phyloP scores from a whole-genome alignment of 2,797 vertebrate genomes.

The Dendrocincla tyrannina region DNA sequence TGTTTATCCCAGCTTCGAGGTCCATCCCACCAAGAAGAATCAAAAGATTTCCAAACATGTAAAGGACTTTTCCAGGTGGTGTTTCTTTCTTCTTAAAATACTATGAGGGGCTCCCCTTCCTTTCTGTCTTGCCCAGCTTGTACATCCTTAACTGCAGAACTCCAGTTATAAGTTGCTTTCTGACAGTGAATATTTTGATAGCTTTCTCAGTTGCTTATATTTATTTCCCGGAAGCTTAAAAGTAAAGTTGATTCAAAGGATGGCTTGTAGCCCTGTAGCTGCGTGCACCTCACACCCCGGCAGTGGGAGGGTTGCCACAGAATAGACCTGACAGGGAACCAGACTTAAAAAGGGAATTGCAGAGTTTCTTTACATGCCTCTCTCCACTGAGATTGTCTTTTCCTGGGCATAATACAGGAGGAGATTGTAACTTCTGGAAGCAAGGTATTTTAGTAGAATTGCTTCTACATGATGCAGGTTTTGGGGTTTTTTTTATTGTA shows the following conservation, averaged over 20 bases:
- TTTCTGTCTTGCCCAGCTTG: background rate
- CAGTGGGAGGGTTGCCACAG: background rate
- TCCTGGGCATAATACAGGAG: background rate
- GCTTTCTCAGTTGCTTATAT: background rate
- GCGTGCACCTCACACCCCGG: accelerated
- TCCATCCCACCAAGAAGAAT: background rate
- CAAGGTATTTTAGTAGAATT: background rate
- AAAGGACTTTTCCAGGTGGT: background rate
- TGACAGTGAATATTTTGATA: background rate
- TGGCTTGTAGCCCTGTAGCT: background rate
- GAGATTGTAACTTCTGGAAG: background rate
- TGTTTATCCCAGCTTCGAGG: background rate
- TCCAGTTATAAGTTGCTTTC: background rate
- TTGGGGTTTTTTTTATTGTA: background rate
- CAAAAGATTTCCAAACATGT: background rate
- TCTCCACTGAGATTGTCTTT: background rate
- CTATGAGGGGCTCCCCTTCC: background rate
- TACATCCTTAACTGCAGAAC: background rate
- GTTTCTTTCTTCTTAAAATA: background rate
- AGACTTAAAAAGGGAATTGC: background rate
- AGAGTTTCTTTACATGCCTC: background rate
- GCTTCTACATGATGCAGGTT: background rate
- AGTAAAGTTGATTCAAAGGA: background rate
- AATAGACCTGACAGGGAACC: background rate
- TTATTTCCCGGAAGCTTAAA: background rate